Base-by-base conservation (phyloP, 1,140 invertebrate species). In the Drosophila hydei region DNA sequence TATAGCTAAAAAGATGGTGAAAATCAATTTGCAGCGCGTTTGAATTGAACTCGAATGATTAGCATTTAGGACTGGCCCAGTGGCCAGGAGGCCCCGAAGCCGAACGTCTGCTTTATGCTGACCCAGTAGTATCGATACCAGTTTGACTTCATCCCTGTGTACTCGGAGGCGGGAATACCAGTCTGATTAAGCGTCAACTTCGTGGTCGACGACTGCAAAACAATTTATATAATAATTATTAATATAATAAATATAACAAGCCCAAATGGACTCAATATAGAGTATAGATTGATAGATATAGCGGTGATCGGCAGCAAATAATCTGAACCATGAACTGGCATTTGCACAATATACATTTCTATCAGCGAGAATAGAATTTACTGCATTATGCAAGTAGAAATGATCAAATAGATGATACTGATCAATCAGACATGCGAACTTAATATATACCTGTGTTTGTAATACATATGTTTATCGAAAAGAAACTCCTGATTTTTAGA, bases 81-180 rank as follows among this genome's bases (percentile, higher is more conserved):
- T 47, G 52, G 50, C 27, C 8, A 70, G 79, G 96, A 95, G 7
- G 94, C 94, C 23, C 97, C 97, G 91, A 97, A 99, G 33, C 97
- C 97, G 92, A 99, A 98, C 0, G 96, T 96, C 89, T 96, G 94
- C 92, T 97, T 98, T 79, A 99, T 98, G 67, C 96, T 94, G 76
- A 97, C 95, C 94, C 97, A 99, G 91, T 98, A 99, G 92, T 98
- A 98, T 52, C 95, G 93, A 65, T 95, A 94, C 98, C 98, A 99
- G 81, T 98, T 98, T 69, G 95, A 94, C 85, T 93, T 94, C 12
- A 97, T 99, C 45, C 94, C 94, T 21, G 97, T 96, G 58, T 95
- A 94, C 84, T 98, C 97, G 18, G 93, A 93, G 36, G 93, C 81
- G 4, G 97, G 97, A 47, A 99, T 95, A 30, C 95, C 95, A 2